Evolutionary conservation across 2,113 vertebrate genomes (phyloP).

Genomic region (Nicator chloris): DNA sequence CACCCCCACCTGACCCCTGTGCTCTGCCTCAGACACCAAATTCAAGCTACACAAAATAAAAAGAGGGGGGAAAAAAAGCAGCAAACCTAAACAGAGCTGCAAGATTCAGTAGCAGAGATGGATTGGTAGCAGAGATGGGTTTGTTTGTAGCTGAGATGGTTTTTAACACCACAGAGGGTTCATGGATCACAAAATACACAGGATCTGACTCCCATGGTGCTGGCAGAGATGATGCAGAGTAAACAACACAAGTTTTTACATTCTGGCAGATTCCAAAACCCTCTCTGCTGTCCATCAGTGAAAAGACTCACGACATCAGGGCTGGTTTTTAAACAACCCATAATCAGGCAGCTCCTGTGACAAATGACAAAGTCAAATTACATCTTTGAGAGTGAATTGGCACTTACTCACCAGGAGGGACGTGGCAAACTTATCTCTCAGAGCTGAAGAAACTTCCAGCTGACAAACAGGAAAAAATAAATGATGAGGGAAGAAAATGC

Average conservation of each 20-base stretch:
- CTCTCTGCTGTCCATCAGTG: neutral
- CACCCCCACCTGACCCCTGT: neutral
- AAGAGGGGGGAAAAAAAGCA: fast-evolving
- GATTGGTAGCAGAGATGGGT: neutral
- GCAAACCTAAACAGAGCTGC: neutral
- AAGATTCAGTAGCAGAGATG: neutral
- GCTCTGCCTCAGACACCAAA: neutral
- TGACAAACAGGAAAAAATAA: constrained; percentile 1
- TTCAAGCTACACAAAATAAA: neutral
- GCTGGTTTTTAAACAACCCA: neutral
- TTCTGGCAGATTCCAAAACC: neutral
- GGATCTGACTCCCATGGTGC: neutral
- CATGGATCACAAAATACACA: fast-evolving
- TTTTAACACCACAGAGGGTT: neutral
- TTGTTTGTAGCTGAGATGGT: neutral
- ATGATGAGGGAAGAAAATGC: neutral
- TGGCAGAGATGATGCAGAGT: neutral
- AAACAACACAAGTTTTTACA: neutral
- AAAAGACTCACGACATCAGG: fast-evolving
- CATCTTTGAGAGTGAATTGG: constrained; percentile 9
- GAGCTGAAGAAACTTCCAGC: neutral
- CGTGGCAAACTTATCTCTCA: neutral
- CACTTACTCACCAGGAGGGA: constrained; percentile 37
- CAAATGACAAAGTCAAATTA: constrained; percentile 29
- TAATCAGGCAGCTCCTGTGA: constrained; percentile 41